Percentiles rank a stretch among this genome's conserved stretches.
Evolutionary conservation across 2,888 invertebrate genomes (phyloP).

Genomic region (Agrochola circellaris): DNA sequence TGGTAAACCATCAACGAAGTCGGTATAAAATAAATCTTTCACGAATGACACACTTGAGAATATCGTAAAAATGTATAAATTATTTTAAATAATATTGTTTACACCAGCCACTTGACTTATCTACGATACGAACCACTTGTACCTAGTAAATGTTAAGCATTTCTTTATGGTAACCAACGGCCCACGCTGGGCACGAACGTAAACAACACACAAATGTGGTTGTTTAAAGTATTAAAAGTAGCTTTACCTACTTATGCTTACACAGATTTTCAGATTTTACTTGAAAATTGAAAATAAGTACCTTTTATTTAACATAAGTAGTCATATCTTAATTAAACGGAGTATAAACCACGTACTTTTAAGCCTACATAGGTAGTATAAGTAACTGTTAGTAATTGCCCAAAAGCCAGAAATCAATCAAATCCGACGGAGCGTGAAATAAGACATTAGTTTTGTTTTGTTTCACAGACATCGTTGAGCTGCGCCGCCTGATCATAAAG

Average conservation of each 20-base stretch:
- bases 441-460: slow-evolving; percentile 45
- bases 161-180: slow-evolving; percentile 9
- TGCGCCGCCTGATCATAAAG: slow-evolving; percentile 7
- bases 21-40: slow-evolving; percentile 5
- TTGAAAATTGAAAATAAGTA: background rate
- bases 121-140: slow-evolving; percentile 3
- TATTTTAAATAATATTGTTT: slow-evolving; percentile 16
- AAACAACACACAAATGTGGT: background rate
- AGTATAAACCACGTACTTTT: background rate
- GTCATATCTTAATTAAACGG: background rate
- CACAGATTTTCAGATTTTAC: background rate
- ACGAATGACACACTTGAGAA: background rate
- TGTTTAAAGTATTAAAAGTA: too few relatives aligned
- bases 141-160: slow-evolving; percentile 8
- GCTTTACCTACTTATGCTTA: background rate
- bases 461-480: slow-evolving; percentile 29
- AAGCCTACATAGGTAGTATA: background rate
- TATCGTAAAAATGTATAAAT: background rate
- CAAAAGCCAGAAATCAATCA: slow-evolving; percentile 61
- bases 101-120: slow-evolving; percentile 9
- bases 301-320: background rate
- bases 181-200: background rate
- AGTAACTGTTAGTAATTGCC: slow-evolving; percentile 43
- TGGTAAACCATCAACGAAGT: background rate
- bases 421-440: slow-evolving; percentile 44